Conservation (phyloP, 1,140 invertebrate genomes). For the Delia radicum region DNA sequence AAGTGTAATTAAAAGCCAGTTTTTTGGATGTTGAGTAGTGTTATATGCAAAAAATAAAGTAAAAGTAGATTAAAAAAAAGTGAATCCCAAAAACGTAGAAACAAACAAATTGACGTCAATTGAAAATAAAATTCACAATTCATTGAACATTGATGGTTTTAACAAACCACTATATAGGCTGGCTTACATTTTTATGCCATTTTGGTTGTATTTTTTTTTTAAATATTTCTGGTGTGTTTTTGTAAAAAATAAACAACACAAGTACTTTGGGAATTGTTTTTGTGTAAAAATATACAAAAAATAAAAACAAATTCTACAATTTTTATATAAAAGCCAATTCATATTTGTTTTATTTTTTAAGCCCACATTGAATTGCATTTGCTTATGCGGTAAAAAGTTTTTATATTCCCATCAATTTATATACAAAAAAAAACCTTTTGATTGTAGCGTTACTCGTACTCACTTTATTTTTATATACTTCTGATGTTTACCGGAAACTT, state of each 20-base stretch:
- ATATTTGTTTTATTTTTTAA: background rate
- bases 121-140: constrained; percentile 33
- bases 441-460: background rate
- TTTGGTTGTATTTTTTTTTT: background rate
- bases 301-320: background rate
- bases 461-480: background rate
- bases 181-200: background rate
- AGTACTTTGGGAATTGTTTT: background rate
- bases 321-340: background rate
- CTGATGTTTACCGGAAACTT: constrained; percentile 15
- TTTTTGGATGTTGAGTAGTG: too few relatives aligned
- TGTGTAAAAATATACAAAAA: background rate
- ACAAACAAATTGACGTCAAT: constrained; percentile 30
- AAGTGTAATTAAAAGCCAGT: background rate
- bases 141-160: constrained; percentile 24
- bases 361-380: background rate
- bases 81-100: background rate
- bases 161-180: background rate
- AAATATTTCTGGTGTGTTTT: background rate
- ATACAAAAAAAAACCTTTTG: background rate
- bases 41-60: too few relatives aligned
- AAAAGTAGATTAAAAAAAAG: background rate
- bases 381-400: background rate
- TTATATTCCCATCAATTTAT: background rate
- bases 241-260: background rate